phyloP scores from a whole-genome alignment of 2,797 vertebrate species.

The Manis crassicaudata region DNA sequence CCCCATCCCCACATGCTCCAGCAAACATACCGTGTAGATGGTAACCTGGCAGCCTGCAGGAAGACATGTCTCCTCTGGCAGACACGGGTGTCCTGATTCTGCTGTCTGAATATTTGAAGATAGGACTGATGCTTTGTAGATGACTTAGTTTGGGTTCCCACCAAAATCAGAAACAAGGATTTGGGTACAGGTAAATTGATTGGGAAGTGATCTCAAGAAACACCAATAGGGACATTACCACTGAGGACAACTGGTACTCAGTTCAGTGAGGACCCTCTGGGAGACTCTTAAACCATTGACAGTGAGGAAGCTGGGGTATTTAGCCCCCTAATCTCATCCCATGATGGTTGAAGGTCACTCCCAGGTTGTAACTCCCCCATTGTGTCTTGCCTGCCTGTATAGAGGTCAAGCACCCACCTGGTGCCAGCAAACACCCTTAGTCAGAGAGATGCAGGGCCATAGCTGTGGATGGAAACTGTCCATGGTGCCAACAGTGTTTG shows the following conservation, averaged over 20 bases:
- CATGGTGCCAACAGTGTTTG: accelerated
- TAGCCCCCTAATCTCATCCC: not conserved
- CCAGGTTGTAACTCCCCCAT: not conserved
- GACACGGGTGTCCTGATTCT: not conserved
- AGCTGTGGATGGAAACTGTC: not conserved
- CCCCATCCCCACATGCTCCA: not conserved
- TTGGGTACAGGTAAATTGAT: not conserved
- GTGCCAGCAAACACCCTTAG: not conserved
- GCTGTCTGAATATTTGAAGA: not conserved
- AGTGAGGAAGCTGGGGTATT: not conserved
- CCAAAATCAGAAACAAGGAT: not conserved
- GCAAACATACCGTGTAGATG: not conserved
- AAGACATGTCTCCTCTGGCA: not conserved
- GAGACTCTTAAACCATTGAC: not conserved
- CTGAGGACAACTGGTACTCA: not conserved
- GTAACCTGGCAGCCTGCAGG: not conserved
- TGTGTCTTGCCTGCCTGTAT: not conserved
- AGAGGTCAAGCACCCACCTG: not conserved
- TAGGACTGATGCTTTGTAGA: not conserved
- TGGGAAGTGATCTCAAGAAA: not conserved
- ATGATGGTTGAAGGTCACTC: not conserved
- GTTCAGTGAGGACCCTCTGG: not conserved
- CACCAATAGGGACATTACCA: not conserved
- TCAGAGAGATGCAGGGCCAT: not conserved
- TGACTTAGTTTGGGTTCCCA: constrained; percentile 9